A percentile compares a stretch with the other conserved stretches of the same genome.
Evolutionary conservation across 2,113 vertebrate genomes (phyloP).

Genomic region (Serilophus lunatus): DNA sequence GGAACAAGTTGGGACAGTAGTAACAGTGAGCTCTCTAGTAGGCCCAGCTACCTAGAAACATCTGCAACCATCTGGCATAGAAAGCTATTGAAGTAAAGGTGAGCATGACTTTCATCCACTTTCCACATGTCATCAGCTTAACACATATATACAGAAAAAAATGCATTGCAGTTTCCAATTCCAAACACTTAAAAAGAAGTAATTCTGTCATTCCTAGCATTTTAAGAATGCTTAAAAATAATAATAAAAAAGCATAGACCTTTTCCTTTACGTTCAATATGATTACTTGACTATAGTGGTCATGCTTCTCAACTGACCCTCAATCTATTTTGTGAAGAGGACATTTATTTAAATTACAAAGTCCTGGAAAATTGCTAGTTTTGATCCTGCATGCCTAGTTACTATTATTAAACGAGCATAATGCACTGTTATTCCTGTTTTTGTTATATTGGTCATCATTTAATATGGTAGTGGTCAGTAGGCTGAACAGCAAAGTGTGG

Average conservation of each 20-base stretch:
- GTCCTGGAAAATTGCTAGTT: not conserved
- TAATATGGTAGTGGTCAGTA: not conserved
- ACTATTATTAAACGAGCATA: not conserved
- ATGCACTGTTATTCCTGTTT: not conserved
- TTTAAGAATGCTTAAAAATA: not conserved
- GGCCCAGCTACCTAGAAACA: not conserved
- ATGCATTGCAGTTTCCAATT: not conserved
- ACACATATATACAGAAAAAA: not conserved
- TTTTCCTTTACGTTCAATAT: not conserved
- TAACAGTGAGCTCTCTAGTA: not conserved
- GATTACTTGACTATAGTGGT: not conserved
- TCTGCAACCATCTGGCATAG: not conserved
- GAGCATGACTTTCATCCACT: not conserved
- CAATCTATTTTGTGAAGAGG: not conserved
- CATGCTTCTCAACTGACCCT: not conserved
- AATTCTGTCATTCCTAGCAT: not conserved
- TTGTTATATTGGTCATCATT: not conserved
- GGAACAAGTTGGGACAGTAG: slow-evolving; percentile 17
- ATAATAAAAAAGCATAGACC: not conserved
- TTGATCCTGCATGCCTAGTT: not conserved
- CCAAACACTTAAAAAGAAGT: not conserved
- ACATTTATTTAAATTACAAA: not conserved
- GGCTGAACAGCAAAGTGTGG: not conserved
- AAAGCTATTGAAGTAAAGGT: not conserved
- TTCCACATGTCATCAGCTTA: not conserved